Evolutionary conservation across 1,140 invertebrate species (phyloP).

Genomic region (Halyomorpha halys): DNA sequence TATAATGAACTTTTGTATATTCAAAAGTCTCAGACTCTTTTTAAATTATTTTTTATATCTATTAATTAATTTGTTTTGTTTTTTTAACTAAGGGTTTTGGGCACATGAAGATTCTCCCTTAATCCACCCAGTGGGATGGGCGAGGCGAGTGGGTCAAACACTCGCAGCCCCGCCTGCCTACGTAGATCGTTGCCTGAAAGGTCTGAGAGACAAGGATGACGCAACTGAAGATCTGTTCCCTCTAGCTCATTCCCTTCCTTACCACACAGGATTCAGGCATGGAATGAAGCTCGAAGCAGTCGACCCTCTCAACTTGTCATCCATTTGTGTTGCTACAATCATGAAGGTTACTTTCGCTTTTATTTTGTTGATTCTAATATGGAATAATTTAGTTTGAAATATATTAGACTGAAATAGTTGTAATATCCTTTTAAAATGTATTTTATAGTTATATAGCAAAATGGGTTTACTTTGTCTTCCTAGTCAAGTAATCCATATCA

Average conservation of each 20-base stretch:
- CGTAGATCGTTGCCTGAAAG: slow-evolving; percentile 49
- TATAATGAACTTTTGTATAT: no score
- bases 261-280: slow-evolving; percentile 51
- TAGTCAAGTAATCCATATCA: no score
- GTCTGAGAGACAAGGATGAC: slow-evolving; percentile 52
- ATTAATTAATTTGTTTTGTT: neutral
- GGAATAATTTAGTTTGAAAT: no score
- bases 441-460: no score
- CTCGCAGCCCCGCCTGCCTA: slow-evolving; percentile 72
- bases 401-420: no score
- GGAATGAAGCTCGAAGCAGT: slow-evolving; percentile 96
- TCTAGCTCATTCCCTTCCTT: slow-evolving; percentile 37
- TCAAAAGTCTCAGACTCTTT: no score
- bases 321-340: slow-evolving; percentile 89
- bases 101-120: slow-evolving; percentile 89
- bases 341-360: slow-evolving; percentile 51
- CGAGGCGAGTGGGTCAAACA: slow-evolving; percentile 65
- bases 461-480: no score
- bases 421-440: no score
- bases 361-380: no score
- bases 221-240: slow-evolving; percentile 64
- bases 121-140: slow-evolving; percentile 93
- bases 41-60: no score
- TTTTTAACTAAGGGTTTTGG: slow-evolving; percentile 61
- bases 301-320: slow-evolving; percentile 86